These are phyloP conservation scores for Drosophila atripex DNA, from an alignment of 2,888 invertebrate species.

Conservation along the genomic window DNA sequence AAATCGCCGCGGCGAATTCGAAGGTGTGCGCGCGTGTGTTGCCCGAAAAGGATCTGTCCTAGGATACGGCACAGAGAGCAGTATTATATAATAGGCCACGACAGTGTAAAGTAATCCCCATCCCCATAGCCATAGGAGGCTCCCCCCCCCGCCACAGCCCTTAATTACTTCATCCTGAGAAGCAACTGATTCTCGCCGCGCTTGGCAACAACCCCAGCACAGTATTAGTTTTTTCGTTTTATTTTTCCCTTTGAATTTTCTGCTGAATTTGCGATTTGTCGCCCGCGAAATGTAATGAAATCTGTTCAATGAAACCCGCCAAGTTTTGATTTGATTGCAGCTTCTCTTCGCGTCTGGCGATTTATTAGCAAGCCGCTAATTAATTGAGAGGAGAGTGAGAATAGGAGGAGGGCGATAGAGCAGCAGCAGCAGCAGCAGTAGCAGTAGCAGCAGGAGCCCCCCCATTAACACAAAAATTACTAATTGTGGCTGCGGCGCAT, in stretches of 20 bases:
- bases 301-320: conserved; percentile 72
- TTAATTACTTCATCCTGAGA: neutral
- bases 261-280: conserved; percentile 15
- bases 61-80: conserved; percentile 1
- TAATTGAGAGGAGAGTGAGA: conserved; percentile 50
- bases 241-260: conserved; percentile 26
- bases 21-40: neutral
- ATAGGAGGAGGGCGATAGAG: neutral
- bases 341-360: conserved; percentile 56
- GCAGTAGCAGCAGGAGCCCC: conserved; percentile 14
- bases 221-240: neutral
- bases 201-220: conserved; percentile 1
- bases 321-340: conserved; percentile 72
- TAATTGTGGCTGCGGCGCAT: conserved; percentile 41
- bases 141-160: neutral
- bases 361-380: conserved; percentile 72
- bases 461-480: conserved; percentile 74
- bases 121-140: no score
- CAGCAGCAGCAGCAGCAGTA: neutral
- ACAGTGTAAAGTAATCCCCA: no score
- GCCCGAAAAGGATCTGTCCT: conserved; percentile 1
- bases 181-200: neutral
- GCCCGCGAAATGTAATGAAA: conserved; percentile 60
- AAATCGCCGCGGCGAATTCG: conserved; percentile 39
- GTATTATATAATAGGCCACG: conserved; percentile 30